phyloP scores from a whole-genome alignment of 2,797 vertebrate genomes.

The Lacerta viridis region DNA sequence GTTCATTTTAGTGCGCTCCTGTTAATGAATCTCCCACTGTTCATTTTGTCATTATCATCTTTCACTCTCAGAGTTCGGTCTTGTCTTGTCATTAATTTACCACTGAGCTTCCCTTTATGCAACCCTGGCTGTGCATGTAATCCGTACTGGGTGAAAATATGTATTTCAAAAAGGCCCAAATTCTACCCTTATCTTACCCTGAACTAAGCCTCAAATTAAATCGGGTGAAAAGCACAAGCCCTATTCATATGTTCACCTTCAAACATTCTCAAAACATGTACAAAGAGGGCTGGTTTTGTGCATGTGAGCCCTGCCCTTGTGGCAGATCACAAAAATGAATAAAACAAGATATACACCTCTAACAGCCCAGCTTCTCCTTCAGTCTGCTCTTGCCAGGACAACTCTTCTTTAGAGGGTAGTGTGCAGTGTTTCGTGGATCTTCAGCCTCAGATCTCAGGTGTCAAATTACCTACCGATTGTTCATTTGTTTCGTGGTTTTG shows the following conservation, averaged over 20 bases:
- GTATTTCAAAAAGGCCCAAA: not conserved
- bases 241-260: not conserved
- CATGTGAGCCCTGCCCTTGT: no score
- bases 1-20: slow-evolving; percentile 44
- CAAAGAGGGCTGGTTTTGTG: not conserved
- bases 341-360: no score
- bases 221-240: no score
- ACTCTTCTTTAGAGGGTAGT: not conserved
- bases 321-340: no score
- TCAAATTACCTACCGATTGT: not conserved
- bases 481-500: slow-evolving; percentile 28
- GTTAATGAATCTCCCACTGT: slow-evolving; percentile 54
- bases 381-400: not conserved
- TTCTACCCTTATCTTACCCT: not conserved
- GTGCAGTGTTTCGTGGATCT: not conserved
- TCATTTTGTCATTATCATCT: slow-evolving; percentile 61
- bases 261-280: not conserved
- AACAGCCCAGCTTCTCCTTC: not conserved
- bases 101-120: slow-evolving; percentile 53
- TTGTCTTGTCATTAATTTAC: slow-evolving; percentile 55
- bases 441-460: not conserved
- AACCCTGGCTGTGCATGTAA: slow-evolving; percentile 30
- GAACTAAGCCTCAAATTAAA: not conserved
- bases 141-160: not conserved
- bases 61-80: slow-evolving; percentile 60